These are phyloP conservation scores for Yasuhikotakia modesta DNA, from an alignment of 2,797 vertebrate species.

Conservation along the genomic window DNA sequence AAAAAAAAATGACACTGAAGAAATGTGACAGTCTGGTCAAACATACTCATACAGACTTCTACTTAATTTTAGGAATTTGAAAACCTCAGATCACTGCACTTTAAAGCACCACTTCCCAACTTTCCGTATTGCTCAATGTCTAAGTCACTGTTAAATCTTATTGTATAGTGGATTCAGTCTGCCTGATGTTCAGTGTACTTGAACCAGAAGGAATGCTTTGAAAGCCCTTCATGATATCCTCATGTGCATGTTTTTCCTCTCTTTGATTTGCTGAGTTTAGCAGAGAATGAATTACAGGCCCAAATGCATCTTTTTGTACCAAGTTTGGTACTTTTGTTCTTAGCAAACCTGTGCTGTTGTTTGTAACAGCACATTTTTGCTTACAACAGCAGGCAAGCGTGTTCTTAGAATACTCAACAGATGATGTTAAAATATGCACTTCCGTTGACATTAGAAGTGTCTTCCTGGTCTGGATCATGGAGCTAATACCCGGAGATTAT, in stretches of 20 bases:
- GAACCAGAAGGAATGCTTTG: neutral
- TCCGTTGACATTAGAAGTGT: too few relatives aligned
- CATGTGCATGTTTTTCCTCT: neutral
- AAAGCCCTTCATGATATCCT: conserved; percentile 1
- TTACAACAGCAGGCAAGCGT: too few relatives aligned
- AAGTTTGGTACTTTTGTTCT: neutral
- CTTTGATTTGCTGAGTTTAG: neutral
- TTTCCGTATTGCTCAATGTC: too few relatives aligned
- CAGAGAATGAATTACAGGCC: neutral
- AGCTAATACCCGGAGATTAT: too few relatives aligned
- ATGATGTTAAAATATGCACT: too few relatives aligned
- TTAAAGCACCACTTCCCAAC: neutral
- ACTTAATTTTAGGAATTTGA: neutral
- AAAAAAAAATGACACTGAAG: too few relatives aligned
- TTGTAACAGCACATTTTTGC: too few relatives aligned
- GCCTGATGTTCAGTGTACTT: neutral
- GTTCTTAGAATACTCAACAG: too few relatives aligned
- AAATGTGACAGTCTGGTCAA: neutral
- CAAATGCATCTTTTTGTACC: neutral
- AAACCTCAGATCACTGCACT: neutral
- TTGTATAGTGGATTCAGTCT: neutral
- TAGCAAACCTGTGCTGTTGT: too few relatives aligned
- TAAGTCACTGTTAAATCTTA: too few relatives aligned
- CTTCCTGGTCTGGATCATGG: too few relatives aligned
- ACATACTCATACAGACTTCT: neutral